Evolutionary conservation across 2,113 vertebrate species (phyloP).

Genomic region (Gambusia holbrooki): DNA sequence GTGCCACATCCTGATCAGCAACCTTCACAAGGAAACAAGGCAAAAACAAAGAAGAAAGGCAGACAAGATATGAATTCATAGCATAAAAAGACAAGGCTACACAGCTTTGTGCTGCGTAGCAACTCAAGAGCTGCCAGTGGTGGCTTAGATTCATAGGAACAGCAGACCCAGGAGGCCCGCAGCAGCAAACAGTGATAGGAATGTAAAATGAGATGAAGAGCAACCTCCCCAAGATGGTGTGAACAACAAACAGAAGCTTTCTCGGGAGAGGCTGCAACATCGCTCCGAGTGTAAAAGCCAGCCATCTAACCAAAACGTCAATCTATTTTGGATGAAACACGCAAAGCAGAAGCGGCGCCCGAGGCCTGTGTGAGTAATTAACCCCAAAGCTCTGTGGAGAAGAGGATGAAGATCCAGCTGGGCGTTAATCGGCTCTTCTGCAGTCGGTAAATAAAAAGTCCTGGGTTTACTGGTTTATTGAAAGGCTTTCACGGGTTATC

Average conservation of each 20-base stretch:
- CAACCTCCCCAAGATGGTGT: slow-evolving; percentile 59
- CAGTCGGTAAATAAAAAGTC: slow-evolving; percentile 72
- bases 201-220: slow-evolving; percentile 69
- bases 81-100: slow-evolving; percentile 35
- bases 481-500: slow-evolving; percentile 71
- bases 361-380: slow-evolving; percentile 49
- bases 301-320: slow-evolving; percentile 14
- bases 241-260: slow-evolving; percentile 56
- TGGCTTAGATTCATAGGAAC: slow-evolving; percentile 54
- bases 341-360: slow-evolving; percentile 21
- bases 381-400: slow-evolving; percentile 54
- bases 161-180: slow-evolving; percentile 62
- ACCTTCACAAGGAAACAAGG: slow-evolving; percentile 20
- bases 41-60: slow-evolving; percentile 13
- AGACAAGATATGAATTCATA: slow-evolving; percentile 31
- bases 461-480: slow-evolving; percentile 70
- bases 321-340: slow-evolving; percentile 29
- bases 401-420: slow-evolving; percentile 59
- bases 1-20: slow-evolving; percentile 48
- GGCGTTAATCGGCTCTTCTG: slow-evolving; percentile 71
- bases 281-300: slow-evolving; percentile 23
- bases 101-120: slow-evolving; percentile 46
- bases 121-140: slow-evolving; percentile 53
- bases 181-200: slow-evolving; percentile 55
- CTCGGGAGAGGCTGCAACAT: slow-evolving; percentile 11